Percentiles rank a stretch among this genome's conserved stretches.
These are phyloP conservation scores for Cynaeus angustus DNA, from an alignment of 2,888 invertebrate species.

Conservation along the genomic window DNA sequence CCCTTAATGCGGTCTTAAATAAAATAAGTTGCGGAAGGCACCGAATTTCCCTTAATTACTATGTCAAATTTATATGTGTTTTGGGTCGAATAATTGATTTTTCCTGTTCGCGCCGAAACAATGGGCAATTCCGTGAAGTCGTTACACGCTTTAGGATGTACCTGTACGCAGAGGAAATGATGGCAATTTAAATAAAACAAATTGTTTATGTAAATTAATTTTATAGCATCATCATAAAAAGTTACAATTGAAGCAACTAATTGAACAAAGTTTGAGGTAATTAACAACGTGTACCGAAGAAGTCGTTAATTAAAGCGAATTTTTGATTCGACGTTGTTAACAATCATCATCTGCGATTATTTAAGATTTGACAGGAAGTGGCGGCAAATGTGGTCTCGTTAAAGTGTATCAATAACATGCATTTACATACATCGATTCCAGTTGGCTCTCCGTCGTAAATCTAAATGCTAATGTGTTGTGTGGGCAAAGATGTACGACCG, in stretches of 20 bases:
- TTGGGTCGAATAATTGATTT: conserved; percentile 46
- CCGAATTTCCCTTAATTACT: conserved; percentile 16
- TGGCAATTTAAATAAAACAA: conserved; percentile 44
- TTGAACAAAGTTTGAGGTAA: conserved; percentile 19
- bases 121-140: conserved; percentile 44
- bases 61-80: conserved; percentile 33
- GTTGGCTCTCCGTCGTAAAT: conserved; percentile 60
- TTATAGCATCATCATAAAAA: conserved; percentile 34
- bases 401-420: conserved; percentile 60
- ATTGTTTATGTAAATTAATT: conserved; percentile 48
- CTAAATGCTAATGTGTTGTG: conserved; percentile 62
- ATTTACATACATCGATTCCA: conserved; percentile 61
- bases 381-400: conserved; percentile 54
- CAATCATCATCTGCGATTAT: conserved; percentile 49
- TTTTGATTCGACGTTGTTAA: conserved; percentile 29
- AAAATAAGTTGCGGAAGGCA: conserved; percentile 2
- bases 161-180: conserved; percentile 38
- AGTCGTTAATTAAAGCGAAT: conserved; percentile 28
- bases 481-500: conserved; percentile 59
- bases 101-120: conserved; percentile 47
- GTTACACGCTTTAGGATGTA: conserved; percentile 46
- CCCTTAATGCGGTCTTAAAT: too few species aligned
- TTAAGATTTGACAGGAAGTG: conserved; percentile 53
- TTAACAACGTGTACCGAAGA: conserved; percentile 15
- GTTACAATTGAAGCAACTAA: conserved; percentile 38